Evolutionary conservation across 1,140 invertebrate species (phyloP), one percentile per base, ranked within the genome.

Genomic region (Drosophila rufa): DNA sequence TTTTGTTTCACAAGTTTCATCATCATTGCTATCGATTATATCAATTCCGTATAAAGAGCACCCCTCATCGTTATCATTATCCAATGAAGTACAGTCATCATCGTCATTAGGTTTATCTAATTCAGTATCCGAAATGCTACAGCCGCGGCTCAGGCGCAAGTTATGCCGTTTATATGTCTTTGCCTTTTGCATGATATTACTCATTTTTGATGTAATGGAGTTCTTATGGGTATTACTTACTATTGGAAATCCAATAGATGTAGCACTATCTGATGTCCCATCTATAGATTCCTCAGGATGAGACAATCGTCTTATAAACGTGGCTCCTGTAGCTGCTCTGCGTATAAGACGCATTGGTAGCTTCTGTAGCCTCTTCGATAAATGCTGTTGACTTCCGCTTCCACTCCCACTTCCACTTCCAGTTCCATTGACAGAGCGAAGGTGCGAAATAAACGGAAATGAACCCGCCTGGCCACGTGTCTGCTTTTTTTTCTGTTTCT

Each of bases 141-240:
- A 77, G 25, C 60, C 79, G 76, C 50, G 75, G 73, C 84, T 73
- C 62, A 79, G 58, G 50, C 59, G 58, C 68, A 86, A 84, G 70
- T 77, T 92, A 48, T 93, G 82, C 57, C 92, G 90, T 50, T 91
- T 84, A 61, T 92, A 92, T 1, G 79, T 79, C 59, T 92, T 93
- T 4, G 92, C 91, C 57, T 92, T 93, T 33, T 87, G 87, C 79
- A 93, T 82, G 19, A 93, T 30, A 58, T 77, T 82, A 17, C 79
- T 92, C 79, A 93, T 87, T 50, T 91, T 93, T 0, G 75, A 40
- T 12, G 82, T 80, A 48, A 92, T 74, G 7, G 82, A 78, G 14
- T 90, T 90, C 57, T 90, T 91, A 36, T 57, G 51, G 40, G 14
- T 45, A 14, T 43, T 25, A 30, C 22, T 40, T n/a, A 25, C 53